Conservation (phyloP, 2,113 vertebrate genomes). For the Ameiurus melas region DNA sequence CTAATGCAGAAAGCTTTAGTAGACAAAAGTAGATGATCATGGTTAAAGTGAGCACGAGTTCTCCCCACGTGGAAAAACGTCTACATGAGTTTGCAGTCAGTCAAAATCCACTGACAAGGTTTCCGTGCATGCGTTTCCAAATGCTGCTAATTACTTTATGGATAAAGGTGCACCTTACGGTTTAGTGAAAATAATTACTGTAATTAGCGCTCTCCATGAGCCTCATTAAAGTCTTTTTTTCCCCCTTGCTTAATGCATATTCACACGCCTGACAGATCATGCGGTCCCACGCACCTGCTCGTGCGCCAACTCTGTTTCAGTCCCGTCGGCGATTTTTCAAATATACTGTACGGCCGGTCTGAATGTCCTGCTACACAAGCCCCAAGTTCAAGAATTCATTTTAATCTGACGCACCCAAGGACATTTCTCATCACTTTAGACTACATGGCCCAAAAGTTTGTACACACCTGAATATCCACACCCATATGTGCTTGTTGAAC, state of each 20-base stretch:
- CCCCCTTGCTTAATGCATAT: conserved; percentile 53
- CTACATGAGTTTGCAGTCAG: background rate
- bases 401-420: background rate
- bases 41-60: background rate
- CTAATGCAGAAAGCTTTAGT: background rate
- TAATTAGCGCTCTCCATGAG: conserved; percentile 65
- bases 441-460: background rate
- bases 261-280: conserved; percentile 48
- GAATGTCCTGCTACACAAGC: background rate
- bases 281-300: background rate
- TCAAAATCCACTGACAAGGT: background rate
- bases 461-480: background rate
- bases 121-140: background rate
- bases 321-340: background rate
- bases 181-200: conserved; percentile 70
- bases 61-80: background rate
- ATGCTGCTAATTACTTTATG: conserved; percentile 62
- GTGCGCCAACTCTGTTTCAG: background rate
- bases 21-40: background rate
- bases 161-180: conserved; percentile 68
- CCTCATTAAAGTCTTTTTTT: conserved; percentile 57
- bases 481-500: background rate
- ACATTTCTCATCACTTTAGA: background rate
- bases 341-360: background rate
- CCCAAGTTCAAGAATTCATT: background rate